Conservation (phyloP, 2,113 vertebrate species). For the Pithys albifrons region DNA sequence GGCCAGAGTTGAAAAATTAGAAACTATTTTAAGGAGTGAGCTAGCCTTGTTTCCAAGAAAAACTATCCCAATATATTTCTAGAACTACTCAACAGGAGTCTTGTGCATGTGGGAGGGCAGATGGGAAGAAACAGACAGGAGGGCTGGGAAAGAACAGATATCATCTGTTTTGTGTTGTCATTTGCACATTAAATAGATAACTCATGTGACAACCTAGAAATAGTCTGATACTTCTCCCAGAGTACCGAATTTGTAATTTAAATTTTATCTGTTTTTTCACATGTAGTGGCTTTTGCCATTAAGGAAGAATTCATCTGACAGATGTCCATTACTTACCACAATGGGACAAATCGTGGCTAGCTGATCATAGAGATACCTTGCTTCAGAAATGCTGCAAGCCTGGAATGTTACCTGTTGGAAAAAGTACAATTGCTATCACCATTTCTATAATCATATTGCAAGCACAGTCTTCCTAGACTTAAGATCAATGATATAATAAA, state of each 20-base stretch:
- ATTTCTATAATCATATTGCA: not conserved
- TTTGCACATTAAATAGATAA: not conserved
- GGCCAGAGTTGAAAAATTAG: not conserved
- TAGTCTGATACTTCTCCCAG: not conserved
- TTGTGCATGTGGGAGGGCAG: accelerated
- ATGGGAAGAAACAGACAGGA: not conserved
- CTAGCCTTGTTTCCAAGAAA: not conserved
- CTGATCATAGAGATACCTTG: slow-evolving; percentile 97
- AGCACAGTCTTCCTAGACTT: not conserved
- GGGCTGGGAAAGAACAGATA: not conserved
- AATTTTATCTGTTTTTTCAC: not conserved
- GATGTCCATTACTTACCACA: slow-evolving; percentile 83
- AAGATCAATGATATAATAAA: not conserved
- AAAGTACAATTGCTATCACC: not conserved
- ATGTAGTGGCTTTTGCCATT: not conserved
- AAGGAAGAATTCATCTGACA: not conserved
- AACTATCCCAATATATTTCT: not conserved
- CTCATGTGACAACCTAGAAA: not conserved
- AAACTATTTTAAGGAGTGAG: not conserved
- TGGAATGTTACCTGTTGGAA: slow-evolving; percentile 93
- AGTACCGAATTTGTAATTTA: not conserved
- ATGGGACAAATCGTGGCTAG: slow-evolving; percentile 97
- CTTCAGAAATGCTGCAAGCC: slow-evolving; percentile 96
- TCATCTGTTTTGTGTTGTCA: not conserved
- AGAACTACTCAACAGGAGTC: not conserved